Percentiles rank a stretch among this genome's conserved stretches.
Evolutionary conservation across 2,797 vertebrate genomes (phyloP).

Genomic region (Streptopelia turtur): DNA sequence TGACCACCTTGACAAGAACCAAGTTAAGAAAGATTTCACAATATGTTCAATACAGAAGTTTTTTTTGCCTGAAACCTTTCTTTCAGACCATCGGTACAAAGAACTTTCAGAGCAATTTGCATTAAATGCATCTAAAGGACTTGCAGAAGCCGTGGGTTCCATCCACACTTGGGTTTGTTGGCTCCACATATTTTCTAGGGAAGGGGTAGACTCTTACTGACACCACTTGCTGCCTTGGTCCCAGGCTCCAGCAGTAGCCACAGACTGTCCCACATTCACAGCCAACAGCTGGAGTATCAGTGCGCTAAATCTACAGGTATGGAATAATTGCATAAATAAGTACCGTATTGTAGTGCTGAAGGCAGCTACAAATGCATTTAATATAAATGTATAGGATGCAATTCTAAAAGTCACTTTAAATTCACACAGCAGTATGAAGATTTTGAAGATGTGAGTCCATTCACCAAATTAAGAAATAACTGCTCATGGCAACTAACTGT

Average conservation of each 20-base stretch:
- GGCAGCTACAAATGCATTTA: neutral
- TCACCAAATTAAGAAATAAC: neutral
- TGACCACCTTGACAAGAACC: neutral
- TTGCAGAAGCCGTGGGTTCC: fast-evolving
- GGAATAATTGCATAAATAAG: neutral
- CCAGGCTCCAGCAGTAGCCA: too few relatives aligned
- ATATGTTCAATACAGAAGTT: neutral
- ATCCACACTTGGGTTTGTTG: fast-evolving
- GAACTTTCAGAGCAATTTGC: neutral
- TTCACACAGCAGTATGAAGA: neutral
- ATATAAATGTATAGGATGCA: neutral
- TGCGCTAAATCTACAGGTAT: fast-evolving
- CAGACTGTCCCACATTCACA: neutral
- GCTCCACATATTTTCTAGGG: fast-evolving
- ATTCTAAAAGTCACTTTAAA: neutral
- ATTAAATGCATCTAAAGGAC: neutral
- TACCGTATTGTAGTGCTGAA: neutral
- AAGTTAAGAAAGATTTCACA: neutral
- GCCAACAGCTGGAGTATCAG: neutral
- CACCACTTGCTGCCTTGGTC: fast-evolving
- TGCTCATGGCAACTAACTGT: neutral
- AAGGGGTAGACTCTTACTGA: neutral
- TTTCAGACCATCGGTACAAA: neutral
- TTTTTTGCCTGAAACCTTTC: neutral
- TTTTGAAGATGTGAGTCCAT: neutral